Conservation (phyloP, 2,797 vertebrate genomes). For the Octomys mimax region DNA sequence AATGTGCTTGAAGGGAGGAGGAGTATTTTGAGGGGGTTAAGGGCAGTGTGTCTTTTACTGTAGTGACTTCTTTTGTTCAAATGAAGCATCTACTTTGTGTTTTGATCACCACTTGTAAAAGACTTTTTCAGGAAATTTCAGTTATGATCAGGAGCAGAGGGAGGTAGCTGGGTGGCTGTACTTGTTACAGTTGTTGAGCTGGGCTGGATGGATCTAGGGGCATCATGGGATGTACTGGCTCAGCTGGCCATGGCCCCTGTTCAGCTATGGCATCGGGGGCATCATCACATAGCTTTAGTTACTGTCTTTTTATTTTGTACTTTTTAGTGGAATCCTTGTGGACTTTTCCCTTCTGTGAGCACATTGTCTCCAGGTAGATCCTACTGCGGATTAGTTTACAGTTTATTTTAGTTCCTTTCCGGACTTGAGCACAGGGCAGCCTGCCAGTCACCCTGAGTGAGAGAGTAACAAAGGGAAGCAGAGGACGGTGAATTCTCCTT, state of each 20-base stretch:
- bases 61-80: background rate
- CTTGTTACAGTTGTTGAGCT: background rate
- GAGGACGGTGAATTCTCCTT: background rate
- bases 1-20: background rate
- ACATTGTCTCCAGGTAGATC: conserved; percentile 29
- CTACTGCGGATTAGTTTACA: background rate
- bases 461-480: background rate
- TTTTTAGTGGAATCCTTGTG: background rate
- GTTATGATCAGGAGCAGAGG: background rate
- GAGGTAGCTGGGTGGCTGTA: background rate
- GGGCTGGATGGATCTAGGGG: background rate
- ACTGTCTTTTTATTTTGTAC: background rate
- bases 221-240: background rate
- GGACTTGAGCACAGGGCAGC: background rate
- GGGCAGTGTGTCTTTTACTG: background rate
- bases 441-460: background rate
- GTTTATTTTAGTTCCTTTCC: conserved; percentile 45
- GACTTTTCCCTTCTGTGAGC: conserved; percentile 2
- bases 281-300: background rate
- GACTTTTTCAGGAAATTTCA: background rate
- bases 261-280: background rate
- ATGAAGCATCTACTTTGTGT: background rate
- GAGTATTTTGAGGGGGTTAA: background rate
- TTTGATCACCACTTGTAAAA: background rate
- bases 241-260: no score